These are phyloP conservation scores for Adineta ricciae DNA, from an alignment of 2,888 invertebrate species.

Conservation along the genomic window DNA sequence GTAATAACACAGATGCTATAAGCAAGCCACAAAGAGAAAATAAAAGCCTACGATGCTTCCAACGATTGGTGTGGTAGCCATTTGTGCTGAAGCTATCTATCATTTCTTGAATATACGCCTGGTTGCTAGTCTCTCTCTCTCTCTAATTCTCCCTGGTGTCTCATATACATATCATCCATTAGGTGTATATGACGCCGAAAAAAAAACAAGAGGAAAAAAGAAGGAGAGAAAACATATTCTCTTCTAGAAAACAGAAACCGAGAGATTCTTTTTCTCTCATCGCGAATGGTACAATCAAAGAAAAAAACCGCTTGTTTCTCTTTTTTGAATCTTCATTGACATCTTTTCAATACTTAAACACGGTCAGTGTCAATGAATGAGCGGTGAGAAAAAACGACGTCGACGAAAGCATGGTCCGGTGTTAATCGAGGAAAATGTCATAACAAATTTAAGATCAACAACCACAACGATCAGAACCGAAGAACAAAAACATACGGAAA, in stretches of 20 bases:
- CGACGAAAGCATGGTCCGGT: background rate
- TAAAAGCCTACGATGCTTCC: background rate
- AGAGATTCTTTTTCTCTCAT: conserved; percentile 19
- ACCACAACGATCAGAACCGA: background rate
- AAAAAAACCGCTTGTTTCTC: background rate
- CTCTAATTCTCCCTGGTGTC: background rate
- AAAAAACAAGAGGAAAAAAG: conserved; percentile 22
- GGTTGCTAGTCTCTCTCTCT: background rate
- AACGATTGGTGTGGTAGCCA: background rate
- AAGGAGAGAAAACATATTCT: background rate
- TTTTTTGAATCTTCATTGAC: background rate
- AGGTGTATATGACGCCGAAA: background rate
- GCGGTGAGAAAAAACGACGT: background rate
- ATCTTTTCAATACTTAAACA: background rate
- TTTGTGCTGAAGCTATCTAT: background rate
- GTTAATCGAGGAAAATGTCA: background rate
- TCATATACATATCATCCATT: conserved; percentile 9
- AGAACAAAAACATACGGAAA: background rate
- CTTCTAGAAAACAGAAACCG: background rate
- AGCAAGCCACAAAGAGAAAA: background rate
- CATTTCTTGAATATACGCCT: background rate
- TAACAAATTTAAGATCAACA: background rate
- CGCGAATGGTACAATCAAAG: conserved; percentile 2
- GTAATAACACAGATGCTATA: background rate
- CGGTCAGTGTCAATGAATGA: background rate